phyloP scores from a whole-genome alignment of 2,888 invertebrate species.

The Himalopsyche tibetana region DNA sequence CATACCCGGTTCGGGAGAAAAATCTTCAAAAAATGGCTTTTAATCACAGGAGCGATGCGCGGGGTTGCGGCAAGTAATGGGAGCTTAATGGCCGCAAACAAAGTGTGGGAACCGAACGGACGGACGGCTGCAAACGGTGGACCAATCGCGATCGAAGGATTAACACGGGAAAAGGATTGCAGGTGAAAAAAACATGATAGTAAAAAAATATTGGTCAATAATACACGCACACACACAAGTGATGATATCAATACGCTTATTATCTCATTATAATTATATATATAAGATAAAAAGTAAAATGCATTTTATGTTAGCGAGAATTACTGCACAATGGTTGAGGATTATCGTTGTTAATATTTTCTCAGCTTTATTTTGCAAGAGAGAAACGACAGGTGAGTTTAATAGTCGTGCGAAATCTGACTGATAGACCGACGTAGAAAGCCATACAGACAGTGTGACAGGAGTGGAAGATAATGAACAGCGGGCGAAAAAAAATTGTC shows the following conservation, averaged over 20 bases:
- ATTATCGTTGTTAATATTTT: slow-evolving; percentile 10
- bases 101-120: slow-evolving; percentile 63
- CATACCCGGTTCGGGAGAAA: slow-evolving; percentile 61
- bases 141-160: slow-evolving; percentile 46
- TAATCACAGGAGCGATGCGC: slow-evolving; percentile 64
- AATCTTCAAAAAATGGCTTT: slow-evolving; percentile 64
- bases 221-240: too few relatives aligned
- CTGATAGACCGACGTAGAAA: slow-evolving; percentile 41
- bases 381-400: neutral
- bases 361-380: slow-evolving; percentile 28
- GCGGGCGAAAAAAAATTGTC: slow-evolving; percentile 36
- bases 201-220: too few relatives aligned
- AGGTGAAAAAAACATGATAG: slow-evolving; percentile 50
- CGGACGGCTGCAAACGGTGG: slow-evolving; percentile 36
- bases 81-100: slow-evolving; percentile 62
- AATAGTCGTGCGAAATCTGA: slow-evolving; percentile 36
- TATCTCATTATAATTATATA: too few relatives aligned
- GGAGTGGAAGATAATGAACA: slow-evolving; percentile 12
- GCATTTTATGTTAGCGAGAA: neutral
- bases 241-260: too few relatives aligned
- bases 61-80: slow-evolving; percentile 61
- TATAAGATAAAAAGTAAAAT: slow-evolving; percentile 8
- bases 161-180: slow-evolving; percentile 55
- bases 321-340: slow-evolving; percentile 4
- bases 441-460: slow-evolving; percentile 37